Conservation (phyloP, 2,113 vertebrate genomes). For the Solenodon paradoxus region DNA sequence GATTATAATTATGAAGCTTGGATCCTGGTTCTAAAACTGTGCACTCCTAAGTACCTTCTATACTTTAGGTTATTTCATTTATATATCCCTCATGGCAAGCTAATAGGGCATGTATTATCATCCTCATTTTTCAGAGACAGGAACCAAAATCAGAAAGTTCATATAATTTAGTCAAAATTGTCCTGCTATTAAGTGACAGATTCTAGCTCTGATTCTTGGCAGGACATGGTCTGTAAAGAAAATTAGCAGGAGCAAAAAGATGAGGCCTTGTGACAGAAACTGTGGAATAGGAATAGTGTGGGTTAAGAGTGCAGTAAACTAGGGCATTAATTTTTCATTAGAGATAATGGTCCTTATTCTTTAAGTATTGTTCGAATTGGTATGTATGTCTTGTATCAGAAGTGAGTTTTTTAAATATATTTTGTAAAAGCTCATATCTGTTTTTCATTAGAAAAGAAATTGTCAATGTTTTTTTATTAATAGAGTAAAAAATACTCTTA, state of each 20-base stretch:
- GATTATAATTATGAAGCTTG: neutral
- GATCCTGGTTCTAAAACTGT: neutral
- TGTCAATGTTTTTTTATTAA: neutral
- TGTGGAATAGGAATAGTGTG: neutral
- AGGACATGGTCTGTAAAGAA: neutral
- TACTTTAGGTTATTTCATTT: neutral
- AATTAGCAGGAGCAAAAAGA: neutral
- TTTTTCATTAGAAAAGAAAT: constrained; percentile 35
- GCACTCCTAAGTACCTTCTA: neutral
- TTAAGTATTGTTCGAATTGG: constrained; percentile 30
- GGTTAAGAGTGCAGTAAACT: neutral
- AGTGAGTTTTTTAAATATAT: neutral
- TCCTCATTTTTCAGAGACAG: neutral
- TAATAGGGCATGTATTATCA: neutral
- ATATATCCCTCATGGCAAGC: neutral
- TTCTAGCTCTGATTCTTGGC: neutral
- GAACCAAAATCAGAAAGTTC: neutral
- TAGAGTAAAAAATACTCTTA: neutral
- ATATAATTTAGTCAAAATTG: neutral
- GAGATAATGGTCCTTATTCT: neutral
- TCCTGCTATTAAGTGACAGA: neutral
- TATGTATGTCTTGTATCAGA: neutral
- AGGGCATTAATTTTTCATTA: constrained; percentile 1
- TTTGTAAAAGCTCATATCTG: neutral
- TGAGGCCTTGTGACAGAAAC: neutral